Percentiles rank a stretch among this genome's conserved stretches.
Evolutionary conservation across 2,797 vertebrate species (phyloP).

Genomic region (Bradypodion ventrale): DNA sequence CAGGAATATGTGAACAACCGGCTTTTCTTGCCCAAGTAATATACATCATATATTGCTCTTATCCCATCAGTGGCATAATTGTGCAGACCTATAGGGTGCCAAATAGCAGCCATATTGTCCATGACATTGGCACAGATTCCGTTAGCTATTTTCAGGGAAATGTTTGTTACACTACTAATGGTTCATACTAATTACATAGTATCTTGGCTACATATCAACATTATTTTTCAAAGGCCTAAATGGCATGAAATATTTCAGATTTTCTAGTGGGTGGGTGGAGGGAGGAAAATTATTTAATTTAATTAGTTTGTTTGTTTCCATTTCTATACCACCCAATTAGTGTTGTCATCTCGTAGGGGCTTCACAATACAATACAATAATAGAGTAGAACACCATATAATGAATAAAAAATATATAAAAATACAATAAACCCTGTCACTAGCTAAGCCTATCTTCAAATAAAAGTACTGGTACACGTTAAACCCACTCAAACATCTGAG

Average conservation of each 20-base stretch:
- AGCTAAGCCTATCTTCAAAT: too few relatives aligned
- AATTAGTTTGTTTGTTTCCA: too few relatives aligned
- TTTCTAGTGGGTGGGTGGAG: conserved; percentile 48
- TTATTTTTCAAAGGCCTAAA: conserved; percentile 41
- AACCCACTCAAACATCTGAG: too few relatives aligned
- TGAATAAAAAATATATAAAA: too few relatives aligned
- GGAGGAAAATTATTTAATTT: too few relatives aligned
- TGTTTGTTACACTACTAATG: conserved; percentile 54
- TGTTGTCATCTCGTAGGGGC: too few relatives aligned
- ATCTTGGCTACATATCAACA: conserved; percentile 54
- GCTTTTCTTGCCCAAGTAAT: not conserved
- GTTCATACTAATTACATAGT: conserved; percentile 34
- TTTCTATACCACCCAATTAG: too few relatives aligned
- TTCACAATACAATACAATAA: too few relatives aligned
- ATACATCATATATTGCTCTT: not conserved
- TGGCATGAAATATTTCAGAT: conserved; percentile 52
- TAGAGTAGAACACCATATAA: too few relatives aligned
- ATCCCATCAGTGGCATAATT: not conserved
- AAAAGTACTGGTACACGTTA: too few relatives aligned
- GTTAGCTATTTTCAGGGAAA: conserved; percentile 51
- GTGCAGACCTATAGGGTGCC: not conserved
- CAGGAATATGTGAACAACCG: not conserved
- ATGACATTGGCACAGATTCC: conserved; percentile 35
- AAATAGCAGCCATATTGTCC: conserved; percentile 9
- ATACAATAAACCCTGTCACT: too few relatives aligned